Conservation (phyloP, 2,888 invertebrate species). For the Tipula vernalis region DNA sequence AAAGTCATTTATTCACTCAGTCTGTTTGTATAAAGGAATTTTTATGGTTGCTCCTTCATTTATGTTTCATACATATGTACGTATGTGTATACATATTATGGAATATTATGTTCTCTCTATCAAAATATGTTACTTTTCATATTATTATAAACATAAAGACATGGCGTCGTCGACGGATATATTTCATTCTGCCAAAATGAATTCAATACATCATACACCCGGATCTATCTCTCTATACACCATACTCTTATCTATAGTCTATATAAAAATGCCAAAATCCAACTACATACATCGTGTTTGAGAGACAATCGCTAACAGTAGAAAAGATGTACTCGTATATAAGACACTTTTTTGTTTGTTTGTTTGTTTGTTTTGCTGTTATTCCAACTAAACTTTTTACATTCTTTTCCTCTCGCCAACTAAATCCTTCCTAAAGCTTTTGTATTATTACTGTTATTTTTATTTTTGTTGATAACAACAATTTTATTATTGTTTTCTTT, state of each 20-base stretch:
- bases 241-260: not conserved
- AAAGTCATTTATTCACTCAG: not conserved
- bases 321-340: not conserved
- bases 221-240: not conserved
- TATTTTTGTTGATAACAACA: not conserved
- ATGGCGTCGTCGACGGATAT: not conserved
- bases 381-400: not conserved
- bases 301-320: not conserved
- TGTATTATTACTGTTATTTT: not conserved
- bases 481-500: not conserved
- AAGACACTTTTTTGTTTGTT: not conserved
- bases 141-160: constrained; percentile 4
- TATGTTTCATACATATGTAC: not conserved
- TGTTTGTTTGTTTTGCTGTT: not conserved
- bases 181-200: not conserved
- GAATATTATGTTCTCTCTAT: not conserved
- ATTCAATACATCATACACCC: not conserved
- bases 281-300: not conserved
- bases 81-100: not conserved
- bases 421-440: not conserved
- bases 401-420: not conserved
- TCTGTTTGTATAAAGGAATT: not conserved
- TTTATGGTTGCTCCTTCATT: not conserved
- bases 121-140: not conserved
- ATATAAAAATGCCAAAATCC: no score